Evolutionary conservation across 2,113 vertebrate species (phyloP), one percentile per base, ranked within the genome.

Genomic region (Rhinoptilus africanus): DNA sequence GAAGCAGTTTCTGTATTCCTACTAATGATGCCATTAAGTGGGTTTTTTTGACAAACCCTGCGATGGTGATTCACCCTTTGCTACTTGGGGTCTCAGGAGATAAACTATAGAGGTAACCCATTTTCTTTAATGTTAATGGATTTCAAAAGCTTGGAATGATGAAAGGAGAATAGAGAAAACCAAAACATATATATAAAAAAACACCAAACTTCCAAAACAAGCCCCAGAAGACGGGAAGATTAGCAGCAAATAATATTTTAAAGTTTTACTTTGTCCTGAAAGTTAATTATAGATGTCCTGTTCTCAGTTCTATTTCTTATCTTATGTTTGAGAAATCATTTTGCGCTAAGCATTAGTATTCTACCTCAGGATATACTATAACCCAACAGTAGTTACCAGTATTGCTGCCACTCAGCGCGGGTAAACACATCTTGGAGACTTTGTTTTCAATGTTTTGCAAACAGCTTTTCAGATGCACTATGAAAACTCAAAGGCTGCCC

Each of bases 331-430:
- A 56, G 27, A 84, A 41, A 76, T 21, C 4, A 7, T n/a, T n/a
- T 57, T 67, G 3, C 0, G 0, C 5, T 14, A 37, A 39, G 50
- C 16, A 50, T 21, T 73, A 27, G 15, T 35, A 41, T 32, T 59
- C 23, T 66, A 39, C 11, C 2, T 72, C n/a, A 50, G 27, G 10
- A 43, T 82, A 9, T 34, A 63, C 34, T 24, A 63, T 19, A 41
- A 60, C 26, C 5, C 12, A 30, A 14, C 14, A 43, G 13, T 28
- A 75, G 30, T 19, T 39, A 21, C 17, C 17, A 48, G n/a, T 34
- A 37, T 32, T 82, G 20, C 4, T 48, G 21, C 53, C 47, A 81
- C 8, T 74, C 14, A 56, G 5, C 47, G 74, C 39, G 4, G 30
- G 9, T 76, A 50, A 75, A 28, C 16, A 54, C 41, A 50, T 23